phyloP scores from a whole-genome alignment of 2,888 invertebrate genomes.

The Drosophila monieri region DNA sequence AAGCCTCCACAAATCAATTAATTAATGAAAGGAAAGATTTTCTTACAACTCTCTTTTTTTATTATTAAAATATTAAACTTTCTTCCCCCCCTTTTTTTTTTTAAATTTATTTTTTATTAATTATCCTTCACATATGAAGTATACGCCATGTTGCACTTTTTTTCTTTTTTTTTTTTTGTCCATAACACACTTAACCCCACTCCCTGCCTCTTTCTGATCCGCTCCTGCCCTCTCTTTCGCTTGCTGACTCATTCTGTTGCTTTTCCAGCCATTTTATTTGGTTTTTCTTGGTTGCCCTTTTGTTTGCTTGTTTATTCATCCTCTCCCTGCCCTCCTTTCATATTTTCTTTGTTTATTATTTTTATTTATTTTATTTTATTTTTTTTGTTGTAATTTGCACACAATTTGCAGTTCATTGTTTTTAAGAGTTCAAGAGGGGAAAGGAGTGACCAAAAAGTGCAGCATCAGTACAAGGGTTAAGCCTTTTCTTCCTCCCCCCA shows the following conservation, averaged over 20 bases:
- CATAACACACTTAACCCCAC: conserved; percentile 12
- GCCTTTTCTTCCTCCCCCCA: background rate
- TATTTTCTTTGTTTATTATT: conserved; percentile 12
- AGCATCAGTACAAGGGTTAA: conserved; percentile 27
- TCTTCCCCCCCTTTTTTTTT: background rate
- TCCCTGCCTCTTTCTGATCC: background rate
- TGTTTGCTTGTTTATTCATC: conserved; percentile 35
- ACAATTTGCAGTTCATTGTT: conserved; percentile 60
- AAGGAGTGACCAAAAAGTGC: conserved; percentile 19
- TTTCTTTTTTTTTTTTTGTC: conserved; percentile 13
- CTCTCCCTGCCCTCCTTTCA: conserved; percentile 16
- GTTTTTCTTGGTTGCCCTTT: conserved; percentile 22
- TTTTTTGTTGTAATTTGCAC: conserved; percentile 38
- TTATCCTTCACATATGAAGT: conserved; percentile 21
- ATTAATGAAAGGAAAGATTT: background rate
- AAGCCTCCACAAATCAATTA: background rate
- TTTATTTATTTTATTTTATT: conserved; percentile 4
- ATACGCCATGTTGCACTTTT: conserved; percentile 32
- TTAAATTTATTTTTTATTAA: conserved; percentile 1
- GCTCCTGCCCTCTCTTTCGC: conserved; percentile 4
- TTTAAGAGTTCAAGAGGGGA: conserved; percentile 21
- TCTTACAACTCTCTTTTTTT: too few species aligned
- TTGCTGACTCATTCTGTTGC: conserved; percentile 24
- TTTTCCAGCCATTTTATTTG: conserved; percentile 21
- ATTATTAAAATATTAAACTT: background rate